These are phyloP conservation scores for Ellobius talpinus DNA, from an alignment of 2,113 vertebrate genomes.

Conservation along the genomic window DNA sequence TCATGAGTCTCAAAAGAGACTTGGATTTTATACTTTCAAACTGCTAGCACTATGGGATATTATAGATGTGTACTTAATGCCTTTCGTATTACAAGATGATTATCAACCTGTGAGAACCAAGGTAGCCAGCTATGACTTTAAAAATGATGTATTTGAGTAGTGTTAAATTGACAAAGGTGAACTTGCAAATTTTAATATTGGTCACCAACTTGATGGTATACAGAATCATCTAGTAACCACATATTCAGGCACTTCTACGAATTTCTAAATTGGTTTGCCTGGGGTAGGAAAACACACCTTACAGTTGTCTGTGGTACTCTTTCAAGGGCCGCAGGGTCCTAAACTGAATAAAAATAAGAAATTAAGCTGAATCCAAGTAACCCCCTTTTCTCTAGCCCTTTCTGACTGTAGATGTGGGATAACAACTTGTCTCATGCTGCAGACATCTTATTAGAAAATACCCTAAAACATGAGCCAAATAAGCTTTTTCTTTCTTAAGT, in stretches of 20 bases:
- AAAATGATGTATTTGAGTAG: neutral
- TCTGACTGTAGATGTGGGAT: no score
- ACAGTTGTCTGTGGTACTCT: no score
- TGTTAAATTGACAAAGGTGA: neutral
- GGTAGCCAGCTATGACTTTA: neutral
- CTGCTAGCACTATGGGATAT: neutral
- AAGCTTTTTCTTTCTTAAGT: no score
- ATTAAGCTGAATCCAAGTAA: no score
- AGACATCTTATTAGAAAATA: no score
- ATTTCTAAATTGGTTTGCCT: neutral
- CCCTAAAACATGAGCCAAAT: no score
- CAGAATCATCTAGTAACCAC: neutral
- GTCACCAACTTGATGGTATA: neutral
- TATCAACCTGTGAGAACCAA: neutral
- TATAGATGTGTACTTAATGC: neutral
- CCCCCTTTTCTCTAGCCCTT: no score
- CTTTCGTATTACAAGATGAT: neutral
- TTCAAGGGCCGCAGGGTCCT: no score
- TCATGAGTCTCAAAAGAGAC: neutral
- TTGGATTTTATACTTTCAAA: neutral
- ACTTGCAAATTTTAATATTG: neutral
- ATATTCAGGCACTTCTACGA: neutral
- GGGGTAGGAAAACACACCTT: neutral
- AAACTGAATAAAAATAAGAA: no score
- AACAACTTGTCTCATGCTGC: no score